Base-by-base conservation (phyloP, 2,888 invertebrate species). In the Lochmaea capreae region DNA sequence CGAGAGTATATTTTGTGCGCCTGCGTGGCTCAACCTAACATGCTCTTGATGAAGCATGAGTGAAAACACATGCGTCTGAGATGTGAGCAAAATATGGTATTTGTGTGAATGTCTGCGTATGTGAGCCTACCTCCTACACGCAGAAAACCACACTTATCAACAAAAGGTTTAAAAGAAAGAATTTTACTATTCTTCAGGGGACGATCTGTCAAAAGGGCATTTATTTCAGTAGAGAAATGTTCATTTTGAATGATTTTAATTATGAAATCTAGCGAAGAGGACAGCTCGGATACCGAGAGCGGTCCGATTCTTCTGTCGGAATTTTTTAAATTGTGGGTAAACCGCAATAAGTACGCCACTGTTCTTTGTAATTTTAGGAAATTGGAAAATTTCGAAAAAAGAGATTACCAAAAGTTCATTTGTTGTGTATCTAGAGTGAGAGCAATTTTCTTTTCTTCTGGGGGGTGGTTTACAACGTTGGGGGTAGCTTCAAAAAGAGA, bases 1-100 rank as follows among this genome's bases (percentile, higher is more conserved):
- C 11, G 73, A 59, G 11, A 79, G 65, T 9, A 70, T 72, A 4
- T 66, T 76, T 61, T 79, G 77, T 8, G 77, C 59, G 8, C 78
- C 79, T 9, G 77, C 74, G 42, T 79, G 78, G 8, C 66, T 46
- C 16, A 76, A 52, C 18, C 57, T 57, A 11, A 57, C 10, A 57
- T 18, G 57, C 10, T 22, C 57, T 57, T 18, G 16, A 5, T 10
- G 16, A 18, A 16, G 57, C 57, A 57, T 52, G 14, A 52, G 2
- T 52, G 52, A n/a, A 14, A 52, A 3, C 9, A 57, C 57, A 54
- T 54, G 14, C 14, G n/a, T 16, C 6, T 16, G 54, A 54, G 54
- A 54, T 3, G 54, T 3, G 54, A 54, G 54, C 12, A 54, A 54
- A 54, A 54, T 42, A 3, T 1, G 42, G 42, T 42, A 42, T 42